phyloP scores from a whole-genome alignment of 2,888 invertebrate genomes.

The Endotricha flammealis region DNA sequence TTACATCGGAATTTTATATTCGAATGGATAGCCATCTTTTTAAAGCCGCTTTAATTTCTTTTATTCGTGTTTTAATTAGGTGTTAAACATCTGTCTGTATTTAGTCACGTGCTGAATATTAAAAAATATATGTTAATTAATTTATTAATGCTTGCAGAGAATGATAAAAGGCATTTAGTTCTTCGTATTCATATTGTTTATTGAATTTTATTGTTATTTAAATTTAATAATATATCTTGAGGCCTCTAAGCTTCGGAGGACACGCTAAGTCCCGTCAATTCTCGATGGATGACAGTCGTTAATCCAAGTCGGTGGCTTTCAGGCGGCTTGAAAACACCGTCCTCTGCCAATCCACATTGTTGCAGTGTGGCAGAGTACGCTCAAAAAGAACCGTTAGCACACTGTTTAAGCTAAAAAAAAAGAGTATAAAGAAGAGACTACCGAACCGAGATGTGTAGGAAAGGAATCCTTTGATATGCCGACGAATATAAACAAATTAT shows the following conservation, averaged over 20 bases:
- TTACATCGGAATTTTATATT: not conserved
- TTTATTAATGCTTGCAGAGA: not conserved
- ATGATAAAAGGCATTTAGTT: conserved; percentile 22
- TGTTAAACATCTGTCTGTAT: not conserved
- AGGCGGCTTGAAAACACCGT: too few species aligned
- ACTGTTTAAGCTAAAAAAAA: conserved; percentile 55
- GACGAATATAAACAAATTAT: too few species aligned
- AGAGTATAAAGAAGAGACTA: conserved; percentile 56
- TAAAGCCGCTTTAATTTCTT: not conserved
- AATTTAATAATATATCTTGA: too few species aligned
- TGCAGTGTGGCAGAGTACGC: too few species aligned
- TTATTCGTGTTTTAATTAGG: not conserved
- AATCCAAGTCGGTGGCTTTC: too few species aligned
- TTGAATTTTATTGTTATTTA: too few species aligned
- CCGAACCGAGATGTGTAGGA: conserved; percentile 49
- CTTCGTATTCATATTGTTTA: too few species aligned
- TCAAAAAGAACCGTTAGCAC: too few species aligned
- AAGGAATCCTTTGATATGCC: conserved; percentile 57
- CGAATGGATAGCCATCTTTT: not conserved
- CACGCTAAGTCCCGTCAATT: too few species aligned
- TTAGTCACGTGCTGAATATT: not conserved
- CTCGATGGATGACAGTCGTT: too few species aligned
- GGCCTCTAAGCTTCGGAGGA: too few species aligned
- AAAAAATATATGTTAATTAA: not conserved
- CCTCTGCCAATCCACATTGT: too few species aligned